phyloP scores from a whole-genome alignment of 2,113 vertebrate species.

The Alouatta palliata region DNA sequence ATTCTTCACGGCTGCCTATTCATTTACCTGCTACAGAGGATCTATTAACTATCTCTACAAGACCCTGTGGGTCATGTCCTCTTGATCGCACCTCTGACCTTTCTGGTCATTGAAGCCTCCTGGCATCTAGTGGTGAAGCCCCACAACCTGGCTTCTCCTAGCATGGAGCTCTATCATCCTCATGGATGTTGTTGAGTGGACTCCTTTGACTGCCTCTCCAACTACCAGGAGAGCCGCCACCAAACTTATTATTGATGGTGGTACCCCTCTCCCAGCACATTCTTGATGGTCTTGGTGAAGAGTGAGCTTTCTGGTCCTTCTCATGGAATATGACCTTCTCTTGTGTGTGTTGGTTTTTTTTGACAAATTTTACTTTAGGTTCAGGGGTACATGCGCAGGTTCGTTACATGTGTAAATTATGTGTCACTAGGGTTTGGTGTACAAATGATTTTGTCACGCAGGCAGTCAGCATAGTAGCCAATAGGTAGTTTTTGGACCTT shows the following conservation, averaged over 20 bases:
- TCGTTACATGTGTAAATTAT: too few relatives aligned
- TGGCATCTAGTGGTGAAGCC: neutral
- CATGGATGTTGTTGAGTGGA: neutral
- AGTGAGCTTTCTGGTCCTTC: neutral
- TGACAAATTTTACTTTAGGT: too few relatives aligned
- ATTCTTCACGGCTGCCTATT: neutral
- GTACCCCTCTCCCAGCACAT: neutral
- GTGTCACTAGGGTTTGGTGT: too few relatives aligned
- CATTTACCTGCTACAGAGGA: neutral
- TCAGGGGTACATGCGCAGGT: too few relatives aligned
- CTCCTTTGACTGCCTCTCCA: neutral
- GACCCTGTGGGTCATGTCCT: neutral
- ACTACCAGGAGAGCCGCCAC: neutral
- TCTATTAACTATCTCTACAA: neutral
- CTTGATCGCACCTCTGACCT: too few relatives aligned
- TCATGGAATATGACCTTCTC: neutral
- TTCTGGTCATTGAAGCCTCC: neutral
- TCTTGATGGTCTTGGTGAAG: neutral
- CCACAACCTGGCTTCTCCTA: neutral
- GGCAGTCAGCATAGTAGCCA: too few relatives aligned
- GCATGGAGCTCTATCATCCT: neutral
- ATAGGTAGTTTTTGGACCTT: too few relatives aligned
- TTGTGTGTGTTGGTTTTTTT: too few relatives aligned
- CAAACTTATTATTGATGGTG: neutral
- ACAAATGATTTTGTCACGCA: too few relatives aligned